A percentile compares a stretch with the other conserved stretches of the same genome.
Evolutionary conservation across 2,888 invertebrate species (phyloP).

Genomic region (Calephelis perditalis): DNA sequence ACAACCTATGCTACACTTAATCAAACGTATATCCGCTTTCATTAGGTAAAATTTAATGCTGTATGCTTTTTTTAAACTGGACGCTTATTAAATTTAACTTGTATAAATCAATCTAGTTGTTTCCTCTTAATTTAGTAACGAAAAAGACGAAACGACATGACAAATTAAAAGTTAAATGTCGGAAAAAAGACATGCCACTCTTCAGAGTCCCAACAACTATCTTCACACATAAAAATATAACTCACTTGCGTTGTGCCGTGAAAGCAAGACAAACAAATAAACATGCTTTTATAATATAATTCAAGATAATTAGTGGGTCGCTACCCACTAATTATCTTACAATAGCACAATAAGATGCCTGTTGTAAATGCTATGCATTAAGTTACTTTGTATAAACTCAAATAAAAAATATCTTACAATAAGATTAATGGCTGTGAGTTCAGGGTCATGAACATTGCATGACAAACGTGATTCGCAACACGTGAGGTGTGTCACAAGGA

Average conservation of each 20-base stretch:
- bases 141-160: background rate
- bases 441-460: slow-evolving; percentile 2
- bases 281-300: no score
- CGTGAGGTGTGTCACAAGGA: slow-evolving; percentile 7
- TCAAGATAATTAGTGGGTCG: no score
- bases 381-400: background rate
- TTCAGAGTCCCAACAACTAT: no score
- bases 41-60: background rate
- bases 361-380: no score
- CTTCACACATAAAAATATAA: no score
- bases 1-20: background rate
- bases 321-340: no score
- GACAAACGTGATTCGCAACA: background rate
- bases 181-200: no score
- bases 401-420: background rate
- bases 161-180: background rate
- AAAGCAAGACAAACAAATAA: no score
- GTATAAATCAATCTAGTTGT: background rate
- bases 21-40: background rate
- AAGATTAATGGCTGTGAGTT: background rate
- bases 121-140: background rate
- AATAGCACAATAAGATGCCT: no score
- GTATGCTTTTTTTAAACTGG: background rate
- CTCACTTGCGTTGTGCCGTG: no score
- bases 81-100: background rate